These are phyloP conservation scores for Caenorhabditis zanzibari DNA, from an alignment of 2,888 invertebrate species.

Conservation along the genomic window DNA sequence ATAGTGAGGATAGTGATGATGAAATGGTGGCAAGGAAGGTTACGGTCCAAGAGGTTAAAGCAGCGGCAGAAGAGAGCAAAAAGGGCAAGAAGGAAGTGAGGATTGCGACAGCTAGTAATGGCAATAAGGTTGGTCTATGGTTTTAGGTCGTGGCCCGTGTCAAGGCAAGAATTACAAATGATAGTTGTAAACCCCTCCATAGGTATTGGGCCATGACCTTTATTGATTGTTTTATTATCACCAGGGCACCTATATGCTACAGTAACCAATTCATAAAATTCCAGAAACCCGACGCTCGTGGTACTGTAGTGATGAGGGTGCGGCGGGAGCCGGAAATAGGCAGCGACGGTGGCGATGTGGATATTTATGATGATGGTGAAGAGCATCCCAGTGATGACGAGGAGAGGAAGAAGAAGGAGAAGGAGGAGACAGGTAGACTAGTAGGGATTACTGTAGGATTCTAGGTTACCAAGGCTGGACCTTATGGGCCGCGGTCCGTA, in stretches of 20 bases:
- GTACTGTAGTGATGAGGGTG: slow-evolving; percentile 57
- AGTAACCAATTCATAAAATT: no score
- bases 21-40: slow-evolving; percentile 47
- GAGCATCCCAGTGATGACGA: slow-evolving; percentile 43
- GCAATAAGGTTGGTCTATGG: slow-evolving; percentile 23
- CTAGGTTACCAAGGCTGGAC: not conserved
- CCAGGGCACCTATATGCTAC: no score
- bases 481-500: no score
- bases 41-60: slow-evolving; percentile 46
- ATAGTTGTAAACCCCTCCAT: no score
- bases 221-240: no score
- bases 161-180: no score
- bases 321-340: slow-evolving; percentile 66
- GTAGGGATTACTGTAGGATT: not conserved
- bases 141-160: no score
- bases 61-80: not conserved
- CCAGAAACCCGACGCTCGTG: not conserved
- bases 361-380: slow-evolving; percentile 71
- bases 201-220: no score
- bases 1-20: slow-evolving; percentile 25
- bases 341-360: slow-evolving; percentile 64
- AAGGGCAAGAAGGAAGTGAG: slow-evolving; percentile 53
- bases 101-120: slow-evolving; percentile 20
- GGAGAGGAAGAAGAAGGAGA: slow-evolving; percentile 11
- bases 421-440: not conserved